Evolutionary conservation across 2,797 vertebrate species (phyloP).

Genomic region (Diplodus puntazzo): DNA sequence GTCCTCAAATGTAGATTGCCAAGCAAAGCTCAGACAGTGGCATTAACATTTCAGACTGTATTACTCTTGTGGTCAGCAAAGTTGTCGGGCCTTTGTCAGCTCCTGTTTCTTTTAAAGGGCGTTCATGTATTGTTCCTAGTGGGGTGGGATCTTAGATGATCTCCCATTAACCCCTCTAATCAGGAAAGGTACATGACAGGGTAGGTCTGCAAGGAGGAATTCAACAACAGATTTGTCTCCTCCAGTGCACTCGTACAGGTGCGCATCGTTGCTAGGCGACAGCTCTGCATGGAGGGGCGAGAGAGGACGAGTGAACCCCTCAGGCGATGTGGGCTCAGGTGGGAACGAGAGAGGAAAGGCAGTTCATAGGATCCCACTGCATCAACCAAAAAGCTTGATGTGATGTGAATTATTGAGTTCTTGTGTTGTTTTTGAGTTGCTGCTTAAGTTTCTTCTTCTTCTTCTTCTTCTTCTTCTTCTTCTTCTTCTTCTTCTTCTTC

Average conservation of each 20-base stretch:
- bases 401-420: constrained; percentile 14
- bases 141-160: constrained; percentile 1
- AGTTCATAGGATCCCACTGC: not conserved
- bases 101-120: not conserved
- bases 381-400: constrained; percentile 23
- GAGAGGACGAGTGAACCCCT: not conserved
- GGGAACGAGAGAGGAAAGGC: constrained; percentile 13
- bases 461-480: too few species aligned
- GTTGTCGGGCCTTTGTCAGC: constrained; percentile 10
- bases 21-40: constrained; percentile 16
- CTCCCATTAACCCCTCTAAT: constrained; percentile 42
- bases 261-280: constrained; percentile 58
- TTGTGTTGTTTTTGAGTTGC: constrained; percentile 12
- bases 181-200: constrained; percentile 20
- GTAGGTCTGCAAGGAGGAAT: constrained; percentile 43
- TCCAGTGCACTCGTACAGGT: constrained; percentile 25
- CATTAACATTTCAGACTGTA: constrained; percentile 22
- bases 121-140: not conserved
- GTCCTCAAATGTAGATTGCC: not conserved
- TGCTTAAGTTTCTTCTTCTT: not conserved
- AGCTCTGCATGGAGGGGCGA: constrained; percentile 39
- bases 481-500: too few species aligned
- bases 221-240: constrained; percentile 29
- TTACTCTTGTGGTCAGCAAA: constrained; percentile 22
- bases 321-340: constrained; percentile 50